Conservation (phyloP, 1,140 invertebrate species). For the Camponotus pennsylvanicus region DNA sequence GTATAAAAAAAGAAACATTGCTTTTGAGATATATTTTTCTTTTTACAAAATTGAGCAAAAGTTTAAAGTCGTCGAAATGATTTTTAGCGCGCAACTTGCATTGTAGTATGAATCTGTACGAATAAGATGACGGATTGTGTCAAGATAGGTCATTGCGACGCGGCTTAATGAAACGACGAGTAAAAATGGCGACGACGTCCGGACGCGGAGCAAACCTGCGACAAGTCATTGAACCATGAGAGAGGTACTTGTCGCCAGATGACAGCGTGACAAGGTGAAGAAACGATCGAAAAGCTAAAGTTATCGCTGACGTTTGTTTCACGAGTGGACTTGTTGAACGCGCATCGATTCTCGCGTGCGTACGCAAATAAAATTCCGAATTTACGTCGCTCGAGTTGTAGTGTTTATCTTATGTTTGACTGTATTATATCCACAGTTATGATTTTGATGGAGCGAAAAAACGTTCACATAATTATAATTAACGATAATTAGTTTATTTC, state of each 20-base stretch:
- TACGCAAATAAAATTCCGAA: background rate
- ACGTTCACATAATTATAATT: constrained; percentile 19
- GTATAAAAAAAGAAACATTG: too few species aligned
- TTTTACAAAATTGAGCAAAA: background rate
- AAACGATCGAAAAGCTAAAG: background rate
- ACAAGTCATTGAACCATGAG: constrained; percentile 68
- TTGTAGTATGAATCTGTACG: background rate
- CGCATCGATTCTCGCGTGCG: background rate
- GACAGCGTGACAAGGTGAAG: constrained; percentile 75
- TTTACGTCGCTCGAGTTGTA: background rate
- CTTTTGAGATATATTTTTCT: too few species aligned
- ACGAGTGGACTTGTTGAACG: background rate
- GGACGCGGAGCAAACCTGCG: constrained; percentile 29
- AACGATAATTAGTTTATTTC: background rate
- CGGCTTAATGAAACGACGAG: constrained; percentile 46
- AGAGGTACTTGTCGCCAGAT: constrained; percentile 63
- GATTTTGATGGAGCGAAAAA: background rate
- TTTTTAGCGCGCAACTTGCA: constrained; percentile 1
- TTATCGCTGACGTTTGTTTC: background rate
- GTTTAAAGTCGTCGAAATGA: background rate
- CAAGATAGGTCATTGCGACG: background rate
- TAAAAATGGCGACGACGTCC: constrained; percentile 75
- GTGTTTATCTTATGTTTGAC: background rate
- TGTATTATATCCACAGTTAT: background rate
- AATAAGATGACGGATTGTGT: background rate